These are phyloP conservation scores for Pachyramphus minor DNA, from an alignment of 2,113 vertebrate genomes.

Conservation along the genomic window DNA sequence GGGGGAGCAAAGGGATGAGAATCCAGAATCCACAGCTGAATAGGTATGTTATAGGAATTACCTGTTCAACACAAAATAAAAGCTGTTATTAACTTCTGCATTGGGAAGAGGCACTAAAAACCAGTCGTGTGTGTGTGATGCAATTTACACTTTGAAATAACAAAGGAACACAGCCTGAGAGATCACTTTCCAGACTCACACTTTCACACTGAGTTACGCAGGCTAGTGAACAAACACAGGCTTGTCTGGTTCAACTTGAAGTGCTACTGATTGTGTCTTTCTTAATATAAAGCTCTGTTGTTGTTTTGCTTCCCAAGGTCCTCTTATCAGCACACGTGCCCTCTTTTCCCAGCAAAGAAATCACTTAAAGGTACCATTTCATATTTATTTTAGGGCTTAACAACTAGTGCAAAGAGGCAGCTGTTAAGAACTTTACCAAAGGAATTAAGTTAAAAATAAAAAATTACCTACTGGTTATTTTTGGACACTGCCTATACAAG, in stretches of 20 bases:
- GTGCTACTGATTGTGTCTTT: background rate
- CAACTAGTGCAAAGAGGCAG: background rate
- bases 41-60: slow-evolving; percentile 87
- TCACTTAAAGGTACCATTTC: background rate
- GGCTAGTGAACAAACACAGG: background rate
- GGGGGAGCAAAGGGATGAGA: slow-evolving; percentile 95
- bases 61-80: slow-evolving; percentile 76
- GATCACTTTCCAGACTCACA: background rate
- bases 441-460: background rate
- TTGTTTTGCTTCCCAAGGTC: background rate
- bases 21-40: slow-evolving; percentile 92
- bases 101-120: background rate
- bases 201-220: too few species aligned
- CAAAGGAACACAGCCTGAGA: background rate
- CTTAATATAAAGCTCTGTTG: background rate
- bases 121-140: background rate
- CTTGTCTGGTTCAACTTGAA: background rate
- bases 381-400: background rate
- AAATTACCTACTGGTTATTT: background rate
- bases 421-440: background rate
- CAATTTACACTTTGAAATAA: background rate
- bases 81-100: background rate
- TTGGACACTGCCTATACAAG: background rate
- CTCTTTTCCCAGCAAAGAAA: background rate
- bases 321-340: fast-evolving